Evolutionary conservation across 2,797 vertebrate species (phyloP).

Genomic region (Ispidina lecontei): DNA sequence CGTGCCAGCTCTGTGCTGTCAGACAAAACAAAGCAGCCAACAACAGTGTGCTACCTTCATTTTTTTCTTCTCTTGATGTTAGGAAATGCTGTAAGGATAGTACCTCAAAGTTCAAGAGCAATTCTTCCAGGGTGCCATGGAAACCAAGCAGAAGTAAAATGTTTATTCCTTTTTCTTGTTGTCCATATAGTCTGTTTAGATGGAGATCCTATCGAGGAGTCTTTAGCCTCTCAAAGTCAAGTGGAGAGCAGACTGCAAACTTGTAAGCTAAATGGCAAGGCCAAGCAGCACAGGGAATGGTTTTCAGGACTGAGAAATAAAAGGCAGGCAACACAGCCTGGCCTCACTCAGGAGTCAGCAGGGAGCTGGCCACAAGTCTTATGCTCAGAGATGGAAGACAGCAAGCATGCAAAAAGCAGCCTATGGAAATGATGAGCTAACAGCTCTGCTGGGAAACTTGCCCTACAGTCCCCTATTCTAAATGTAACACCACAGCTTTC

Average conservation of each 20-base stretch:
- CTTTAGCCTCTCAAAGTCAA: neutral
- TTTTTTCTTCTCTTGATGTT: neutral
- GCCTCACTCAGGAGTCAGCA: neutral
- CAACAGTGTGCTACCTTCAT: neutral
- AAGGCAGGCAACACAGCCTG: neutral
- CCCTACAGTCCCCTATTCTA: neutral
- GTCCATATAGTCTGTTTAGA: neutral
- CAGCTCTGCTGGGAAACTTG: neutral
- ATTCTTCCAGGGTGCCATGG: neutral
- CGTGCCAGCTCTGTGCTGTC: neutral
- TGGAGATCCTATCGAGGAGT: neutral
- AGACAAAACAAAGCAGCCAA: neutral
- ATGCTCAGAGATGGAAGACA: neutral
- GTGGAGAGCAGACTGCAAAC: neutral
- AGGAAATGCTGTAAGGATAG: neutral
- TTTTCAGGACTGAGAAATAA: neutral
- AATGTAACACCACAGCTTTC: neutral
- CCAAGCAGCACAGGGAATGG: neutral
- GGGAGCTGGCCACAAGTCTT: neutral
- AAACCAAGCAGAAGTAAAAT: slow-evolving; percentile 4
- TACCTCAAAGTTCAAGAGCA: neutral
- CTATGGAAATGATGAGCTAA: slow-evolving; percentile 14
- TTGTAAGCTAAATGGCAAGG: neutral
- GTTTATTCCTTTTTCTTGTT: neutral
- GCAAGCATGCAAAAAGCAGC: neutral